Evolutionary conservation across 2,113 vertebrate species (phyloP).

Genomic region (Brachyistius frenatus): DNA sequence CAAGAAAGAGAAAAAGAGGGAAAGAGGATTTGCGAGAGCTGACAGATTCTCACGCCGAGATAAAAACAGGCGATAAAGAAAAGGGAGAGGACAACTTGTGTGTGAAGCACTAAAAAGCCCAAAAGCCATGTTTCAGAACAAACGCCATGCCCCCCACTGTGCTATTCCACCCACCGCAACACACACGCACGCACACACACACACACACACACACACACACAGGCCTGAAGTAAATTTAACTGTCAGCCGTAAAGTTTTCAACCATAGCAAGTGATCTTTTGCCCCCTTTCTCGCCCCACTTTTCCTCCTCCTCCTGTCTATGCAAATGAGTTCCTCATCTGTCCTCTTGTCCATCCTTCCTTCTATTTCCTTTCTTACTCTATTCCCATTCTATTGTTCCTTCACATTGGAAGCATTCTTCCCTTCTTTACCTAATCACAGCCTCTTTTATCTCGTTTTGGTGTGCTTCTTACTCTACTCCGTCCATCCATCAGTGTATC

Average conservation of each 20-base stretch:
- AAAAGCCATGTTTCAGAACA: conserved; percentile 81
- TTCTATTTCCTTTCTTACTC: conserved; percentile 18
- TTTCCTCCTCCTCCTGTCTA: conserved; percentile 61
- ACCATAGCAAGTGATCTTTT: conserved; percentile 72
- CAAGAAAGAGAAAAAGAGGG: neutral
- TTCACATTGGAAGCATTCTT: conserved; percentile 4
- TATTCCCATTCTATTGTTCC: conserved; percentile 20
- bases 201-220: conserved; percentile 52
- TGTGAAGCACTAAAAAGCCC: conserved; percentile 76
- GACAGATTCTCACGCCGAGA: conserved; percentile 48
- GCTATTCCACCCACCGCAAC: conserved; percentile 63
- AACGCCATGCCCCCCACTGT: conserved; percentile 73
- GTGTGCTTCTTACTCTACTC: neutral
- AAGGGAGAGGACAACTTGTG: conserved; percentile 63
- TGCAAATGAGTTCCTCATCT: conserved; percentile 65
- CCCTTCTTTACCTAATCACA: neutral
- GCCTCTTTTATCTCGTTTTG: conserved; percentile 1
- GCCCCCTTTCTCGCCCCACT: conserved; percentile 57
- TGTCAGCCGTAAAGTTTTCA: conserved; percentile 82
- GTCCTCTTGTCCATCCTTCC: conserved; percentile 37
- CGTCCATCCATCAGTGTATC: conserved; percentile 26
- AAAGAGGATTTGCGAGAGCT: neutral
- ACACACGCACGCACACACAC: conserved; percentile 57
- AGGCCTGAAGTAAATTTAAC: conserved; percentile 76
- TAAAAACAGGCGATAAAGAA: conserved; percentile 57